Conservation (phyloP, 2,113 vertebrate genomes). For the Gallinago media region DNA sequence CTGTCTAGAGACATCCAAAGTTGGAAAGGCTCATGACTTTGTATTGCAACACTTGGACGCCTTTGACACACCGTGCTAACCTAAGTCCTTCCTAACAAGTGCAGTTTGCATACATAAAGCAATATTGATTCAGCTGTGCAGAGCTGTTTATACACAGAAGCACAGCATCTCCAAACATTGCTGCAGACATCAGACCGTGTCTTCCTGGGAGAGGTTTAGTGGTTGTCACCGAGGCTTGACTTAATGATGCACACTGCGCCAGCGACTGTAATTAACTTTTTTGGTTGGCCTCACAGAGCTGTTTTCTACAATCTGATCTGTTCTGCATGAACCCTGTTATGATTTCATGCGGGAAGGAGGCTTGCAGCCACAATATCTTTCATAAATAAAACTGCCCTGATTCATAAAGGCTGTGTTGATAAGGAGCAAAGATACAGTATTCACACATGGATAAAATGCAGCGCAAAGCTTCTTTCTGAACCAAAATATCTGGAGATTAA, state of each 20-base stretch:
- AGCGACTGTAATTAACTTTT: constrained; percentile 33
- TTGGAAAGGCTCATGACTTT: background rate
- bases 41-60: background rate
- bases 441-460: background rate
- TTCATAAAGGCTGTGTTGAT: background rate
- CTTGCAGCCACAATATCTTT: background rate
- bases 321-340: background rate
- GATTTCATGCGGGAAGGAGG: background rate
- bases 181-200: background rate
- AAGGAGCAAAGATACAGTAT: background rate
- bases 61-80: background rate
- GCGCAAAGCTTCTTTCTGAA: constrained; percentile 2
- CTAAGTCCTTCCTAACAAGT: constrained; percentile 2
- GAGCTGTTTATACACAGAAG: background rate
- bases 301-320: constrained; percentile 48
- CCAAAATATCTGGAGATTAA: constrained; percentile 11
- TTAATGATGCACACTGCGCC: background rate
- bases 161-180: background rate
- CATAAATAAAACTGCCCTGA: background rate
- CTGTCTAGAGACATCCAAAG: background rate
- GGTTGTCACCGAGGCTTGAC: constrained; percentile 2
- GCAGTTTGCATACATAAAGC: constrained; percentile 27
- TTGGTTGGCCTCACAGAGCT: constrained; percentile 38
- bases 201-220: constrained; percentile 17
- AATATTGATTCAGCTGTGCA: constrained; percentile 42